Base-by-base conservation (phyloP, 53 echinoderm and acorn worm genomes). In the Apostichopus leukothele region DNA sequence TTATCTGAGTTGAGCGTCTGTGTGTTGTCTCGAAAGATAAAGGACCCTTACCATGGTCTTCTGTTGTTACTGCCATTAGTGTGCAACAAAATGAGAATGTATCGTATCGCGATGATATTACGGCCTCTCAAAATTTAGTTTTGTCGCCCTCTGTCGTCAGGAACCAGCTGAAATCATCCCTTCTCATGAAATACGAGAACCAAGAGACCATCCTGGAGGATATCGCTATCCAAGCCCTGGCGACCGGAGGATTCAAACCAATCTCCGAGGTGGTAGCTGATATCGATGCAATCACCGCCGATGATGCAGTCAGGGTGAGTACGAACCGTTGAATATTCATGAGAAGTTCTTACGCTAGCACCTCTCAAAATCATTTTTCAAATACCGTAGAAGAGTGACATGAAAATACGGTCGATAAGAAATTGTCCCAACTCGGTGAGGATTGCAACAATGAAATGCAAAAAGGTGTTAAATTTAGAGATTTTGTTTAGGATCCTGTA, bases 171-270 rank as follows among this genome's bases (percentile, higher is more conserved):
- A 97, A 95, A 78, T 90, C 97, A 18, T 76, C 93, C 5, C 74
- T 97, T 53, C 23, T 92, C 78, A 97, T 97, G 97, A 84, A 87
- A 50, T 86, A 86, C 60, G 97, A 97, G 90, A 95, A 95, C 84
- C 93, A 92, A 77, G 90, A 90, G 11, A 95, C 79, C 19, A 61
- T 93, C 63, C 89, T 97, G 83, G 97, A 97, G 81, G 92, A 95
- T 83, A 81, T 97, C 6, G 93, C 94, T 6, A 89, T 92, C n/a
- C 97, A 95, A 86, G 91, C 94, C 53, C 84, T 97, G 1, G 59
- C 53, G 16, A 90, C 90, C 5, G 95, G 93, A 12, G 75, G 78
- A 27, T 95, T 90, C 74, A 89, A 78, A 53, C 23, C 89, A 4
- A 71, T 83, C 7, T 88, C 90, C 39, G 92, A 91, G 27, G 86